Evolutionary conservation across 2,113 vertebrate species (phyloP).

Genomic region (Ceratotherium simum): DNA sequence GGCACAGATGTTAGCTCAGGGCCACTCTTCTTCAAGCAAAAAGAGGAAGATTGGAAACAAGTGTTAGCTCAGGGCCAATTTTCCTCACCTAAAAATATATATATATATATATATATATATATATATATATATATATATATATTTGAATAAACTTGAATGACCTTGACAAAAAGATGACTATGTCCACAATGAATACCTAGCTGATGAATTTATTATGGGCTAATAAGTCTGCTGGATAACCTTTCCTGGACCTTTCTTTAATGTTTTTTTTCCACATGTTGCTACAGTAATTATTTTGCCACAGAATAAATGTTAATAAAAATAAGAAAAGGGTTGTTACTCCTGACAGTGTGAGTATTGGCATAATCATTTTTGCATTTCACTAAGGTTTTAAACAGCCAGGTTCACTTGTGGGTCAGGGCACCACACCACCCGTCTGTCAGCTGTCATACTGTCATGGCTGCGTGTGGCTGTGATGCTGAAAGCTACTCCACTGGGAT

Average conservation of each 20-base stretch:
- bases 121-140: no score
- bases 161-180: not conserved
- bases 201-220: not conserved
- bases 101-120: no score
- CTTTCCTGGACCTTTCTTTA: not conserved
- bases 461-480: no score
- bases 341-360: not conserved
- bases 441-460: no score
- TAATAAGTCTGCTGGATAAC: not conserved
- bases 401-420: no score
- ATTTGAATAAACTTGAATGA: not conserved
- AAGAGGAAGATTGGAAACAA: no score
- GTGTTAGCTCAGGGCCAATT: no score
- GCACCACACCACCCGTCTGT: no score
- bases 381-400: not conserved
- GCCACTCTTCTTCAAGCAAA: no score
- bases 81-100: no score
- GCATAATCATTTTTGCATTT: not conserved
- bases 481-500: no score
- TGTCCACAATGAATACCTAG: not conserved
- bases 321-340: not conserved
- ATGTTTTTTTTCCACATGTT: not conserved
- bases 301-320: not conserved
- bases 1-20: no score
- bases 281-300: conserved; percentile 36